phyloP scores from a whole-genome alignment of 64 coral and sea anemone species.

The Pocillopora verrucosa region DNA sequence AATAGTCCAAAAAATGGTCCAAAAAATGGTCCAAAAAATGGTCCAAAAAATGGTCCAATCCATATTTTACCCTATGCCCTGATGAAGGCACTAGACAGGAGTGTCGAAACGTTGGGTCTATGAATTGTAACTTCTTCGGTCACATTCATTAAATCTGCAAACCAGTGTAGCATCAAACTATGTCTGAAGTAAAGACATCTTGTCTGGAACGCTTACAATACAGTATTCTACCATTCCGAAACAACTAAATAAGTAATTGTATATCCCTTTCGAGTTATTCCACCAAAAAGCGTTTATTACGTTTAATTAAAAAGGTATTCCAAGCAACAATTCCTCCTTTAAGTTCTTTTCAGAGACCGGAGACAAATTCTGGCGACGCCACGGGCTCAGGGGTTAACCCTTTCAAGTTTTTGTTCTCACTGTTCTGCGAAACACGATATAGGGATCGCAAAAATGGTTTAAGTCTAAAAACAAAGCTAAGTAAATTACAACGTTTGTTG shows the following conservation, averaged over 20 bases:
- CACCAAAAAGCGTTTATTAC: slow-evolving; percentile 52
- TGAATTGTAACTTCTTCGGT: too few species aligned
- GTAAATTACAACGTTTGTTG: background rate
- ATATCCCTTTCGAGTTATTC: slow-evolving; percentile 41
- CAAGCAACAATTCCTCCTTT: slow-evolving; percentile 32
- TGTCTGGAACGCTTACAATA: background rate
- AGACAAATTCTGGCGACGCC: slow-evolving; percentile 12
- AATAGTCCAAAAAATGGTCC: too few species aligned
- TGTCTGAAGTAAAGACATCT: too few species aligned
- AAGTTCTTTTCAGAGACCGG: slow-evolving; percentile 1
- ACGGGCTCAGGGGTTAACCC: slow-evolving; percentile 15
- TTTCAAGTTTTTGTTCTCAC: slow-evolving; percentile 5
- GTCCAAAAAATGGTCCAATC: too few species aligned
- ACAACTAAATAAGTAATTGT: slow-evolving; percentile 35
- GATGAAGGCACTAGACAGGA: too few species aligned
- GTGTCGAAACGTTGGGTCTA: too few species aligned
- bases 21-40: too few species aligned
- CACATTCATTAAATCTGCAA: too few species aligned
- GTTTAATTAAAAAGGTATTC: slow-evolving; percentile 22
- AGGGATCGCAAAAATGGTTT: slow-evolving; percentile 10
- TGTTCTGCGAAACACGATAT: slow-evolving; percentile 17
- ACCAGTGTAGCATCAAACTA: too few species aligned
- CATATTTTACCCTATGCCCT: too few species aligned
- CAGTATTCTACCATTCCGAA: slow-evolving; percentile 5
- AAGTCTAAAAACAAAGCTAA: background rate